phyloP scores from a whole-genome alignment of 1,140 invertebrate genomes.

The Plutomurus gul region DNA sequence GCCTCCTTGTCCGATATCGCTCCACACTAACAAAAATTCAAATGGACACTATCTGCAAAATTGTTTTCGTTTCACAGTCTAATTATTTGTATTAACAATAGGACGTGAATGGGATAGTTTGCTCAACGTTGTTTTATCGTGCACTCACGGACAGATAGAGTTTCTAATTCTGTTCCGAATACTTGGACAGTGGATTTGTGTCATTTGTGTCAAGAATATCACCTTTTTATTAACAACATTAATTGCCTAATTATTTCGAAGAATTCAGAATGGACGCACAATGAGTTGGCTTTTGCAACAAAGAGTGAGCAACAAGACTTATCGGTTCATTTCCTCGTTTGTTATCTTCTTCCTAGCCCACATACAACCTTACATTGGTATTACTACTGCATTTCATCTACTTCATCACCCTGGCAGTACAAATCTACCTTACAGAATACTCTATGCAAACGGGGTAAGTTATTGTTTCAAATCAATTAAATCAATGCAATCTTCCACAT shows the following conservation, averaged over 20 bases:
- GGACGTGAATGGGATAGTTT: no score
- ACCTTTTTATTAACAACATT: no score
- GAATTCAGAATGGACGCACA: conserved; percentile 47
- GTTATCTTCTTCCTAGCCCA: conserved; percentile 38
- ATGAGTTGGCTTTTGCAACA: conserved; percentile 40
- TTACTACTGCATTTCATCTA: conserved; percentile 44
- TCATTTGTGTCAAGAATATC: neutral
- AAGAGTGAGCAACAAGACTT: conserved; percentile 39
- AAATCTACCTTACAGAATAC: conserved; percentile 43
- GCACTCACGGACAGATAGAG: no score
- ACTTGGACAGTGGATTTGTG: neutral
- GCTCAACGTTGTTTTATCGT: no score
- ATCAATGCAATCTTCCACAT: neutral
- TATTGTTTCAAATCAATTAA: neutral
- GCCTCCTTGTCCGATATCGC: neutral
- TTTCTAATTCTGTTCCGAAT: no score
- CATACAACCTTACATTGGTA: conserved; percentile 41
- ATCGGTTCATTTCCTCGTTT: conserved; percentile 36
- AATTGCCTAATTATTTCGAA: neutral
- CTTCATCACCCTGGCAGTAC: conserved; percentile 18
- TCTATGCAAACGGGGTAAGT: conserved; percentile 53
- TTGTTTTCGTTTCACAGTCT: no score
- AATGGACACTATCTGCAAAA: no score
- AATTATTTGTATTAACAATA: no score
- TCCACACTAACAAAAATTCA: no score